Conservation (phyloP, 37 sponge, comb jelly and placozoan genomes). For the Chondrosia reniformis region DNA sequence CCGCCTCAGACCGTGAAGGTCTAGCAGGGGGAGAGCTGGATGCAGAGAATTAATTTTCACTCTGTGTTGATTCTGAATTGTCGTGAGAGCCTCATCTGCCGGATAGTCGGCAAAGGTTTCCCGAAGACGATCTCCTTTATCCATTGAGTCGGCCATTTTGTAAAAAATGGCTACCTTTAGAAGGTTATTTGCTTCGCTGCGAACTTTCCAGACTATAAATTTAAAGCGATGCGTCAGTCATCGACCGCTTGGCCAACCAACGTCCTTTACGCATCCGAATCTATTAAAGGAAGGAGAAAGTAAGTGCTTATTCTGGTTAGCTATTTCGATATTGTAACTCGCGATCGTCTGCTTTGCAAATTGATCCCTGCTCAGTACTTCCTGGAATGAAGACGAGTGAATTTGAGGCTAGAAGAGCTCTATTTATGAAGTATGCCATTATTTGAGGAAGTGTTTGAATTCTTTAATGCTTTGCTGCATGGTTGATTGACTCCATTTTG, state of each 20-base stretch:
- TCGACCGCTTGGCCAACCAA: conserved; percentile 54
- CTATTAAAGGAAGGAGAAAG: conserved; percentile 56
- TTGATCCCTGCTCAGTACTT: conserved; percentile 31
- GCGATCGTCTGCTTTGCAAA: not conserved
- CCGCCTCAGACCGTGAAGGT: conserved; percentile 75
- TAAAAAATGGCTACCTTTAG: no score
- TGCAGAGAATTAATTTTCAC: conserved; percentile 60
- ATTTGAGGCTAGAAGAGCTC: conserved; percentile 56
- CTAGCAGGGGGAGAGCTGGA: conserved; percentile 84
- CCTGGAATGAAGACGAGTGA: conserved; percentile 58
- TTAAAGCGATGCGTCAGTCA: not conserved
- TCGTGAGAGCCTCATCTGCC: conserved; percentile 52
- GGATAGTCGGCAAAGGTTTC: conserved; percentile 7
- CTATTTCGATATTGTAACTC: not conserved
- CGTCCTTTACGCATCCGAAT: conserved; percentile 57
- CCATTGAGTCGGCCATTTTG: conserved; percentile 13
- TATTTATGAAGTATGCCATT: conserved; percentile 51
- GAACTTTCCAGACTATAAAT: no score
- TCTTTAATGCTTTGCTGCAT: no score
- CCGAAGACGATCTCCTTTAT: not conserved
- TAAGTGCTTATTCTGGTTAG: no score
- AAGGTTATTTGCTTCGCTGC: no score
- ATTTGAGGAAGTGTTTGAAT: no score
- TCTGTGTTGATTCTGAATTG: conserved; percentile 61
- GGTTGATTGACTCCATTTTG: no score